Evolutionary conservation across 1,140 invertebrate species (phyloP).

Genomic region (Trichonephila clavipes): DNA sequence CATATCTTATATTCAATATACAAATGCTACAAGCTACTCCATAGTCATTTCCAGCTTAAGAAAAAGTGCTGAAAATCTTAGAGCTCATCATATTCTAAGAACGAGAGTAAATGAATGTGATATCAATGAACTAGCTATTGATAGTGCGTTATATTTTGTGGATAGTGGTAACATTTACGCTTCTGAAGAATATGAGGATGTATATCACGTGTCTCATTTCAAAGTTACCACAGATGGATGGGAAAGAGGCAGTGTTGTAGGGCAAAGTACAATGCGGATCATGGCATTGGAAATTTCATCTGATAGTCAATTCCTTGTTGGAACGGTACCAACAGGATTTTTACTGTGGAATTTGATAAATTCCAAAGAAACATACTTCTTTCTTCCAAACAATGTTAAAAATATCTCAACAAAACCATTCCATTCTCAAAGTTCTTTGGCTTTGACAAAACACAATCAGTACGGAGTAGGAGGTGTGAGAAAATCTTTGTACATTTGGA

Average conservation of each 20-base stretch:
- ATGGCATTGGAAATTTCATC: slow-evolving; percentile 57
- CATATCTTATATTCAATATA: slow-evolving; percentile 56
- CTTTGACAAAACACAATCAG: slow-evolving; percentile 93
- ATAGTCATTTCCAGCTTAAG: slow-evolving; percentile 45
- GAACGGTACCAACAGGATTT: slow-evolving; percentile 74
- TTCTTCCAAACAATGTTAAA: slow-evolving; percentile 92
- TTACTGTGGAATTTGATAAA: slow-evolving; percentile 44
- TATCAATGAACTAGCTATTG: slow-evolving; percentile 34
- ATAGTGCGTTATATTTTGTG: slow-evolving; percentile 41
- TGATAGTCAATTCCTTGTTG: slow-evolving; percentile 68
- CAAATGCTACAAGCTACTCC: slow-evolving; percentile 27
- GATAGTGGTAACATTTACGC: slow-evolving; percentile 43
- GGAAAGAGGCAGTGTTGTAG: neutral
- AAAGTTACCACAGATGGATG: slow-evolving; percentile 59
- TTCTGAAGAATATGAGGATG: neutral
- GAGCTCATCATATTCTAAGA: slow-evolving; percentile 50
- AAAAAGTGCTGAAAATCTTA: slow-evolving; percentile 63
- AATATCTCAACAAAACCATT: slow-evolving; percentile 96
- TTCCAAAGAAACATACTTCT: slow-evolving; percentile 82
- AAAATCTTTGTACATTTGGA: slow-evolving; percentile 98
- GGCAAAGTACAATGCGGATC: neutral
- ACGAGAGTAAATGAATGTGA: neutral
- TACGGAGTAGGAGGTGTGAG: slow-evolving; percentile 97
- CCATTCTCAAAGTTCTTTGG: slow-evolving; percentile 91
- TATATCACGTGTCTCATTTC: slow-evolving; percentile 34